Evolutionary conservation across 2,113 vertebrate genomes (phyloP), one percentile per base, ranked within the genome.

Genomic region (Sapajus apella): DNA sequence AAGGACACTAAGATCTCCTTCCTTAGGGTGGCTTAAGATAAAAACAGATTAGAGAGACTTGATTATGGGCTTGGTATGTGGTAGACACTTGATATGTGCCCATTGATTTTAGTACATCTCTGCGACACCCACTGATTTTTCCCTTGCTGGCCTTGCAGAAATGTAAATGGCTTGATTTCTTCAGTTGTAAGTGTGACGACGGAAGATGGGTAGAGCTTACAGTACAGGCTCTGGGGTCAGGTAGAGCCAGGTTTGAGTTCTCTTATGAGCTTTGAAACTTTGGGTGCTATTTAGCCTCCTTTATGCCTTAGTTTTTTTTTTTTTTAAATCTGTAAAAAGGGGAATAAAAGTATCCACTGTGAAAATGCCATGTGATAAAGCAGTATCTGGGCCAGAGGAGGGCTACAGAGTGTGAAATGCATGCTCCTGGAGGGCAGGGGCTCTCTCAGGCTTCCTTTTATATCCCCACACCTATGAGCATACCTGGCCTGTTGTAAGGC

Each of bases 111-210:
- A 88, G 47, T 13, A 45, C 8, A 30, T 47, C 23, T 70, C 6
- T 72, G 8, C 35, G 40, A 43, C 21, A 87, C 40, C 70, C 77
- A 1, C 0, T 43, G 23, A 55, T 47, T 95, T 83, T n/a, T 93
- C 35, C n/a, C 35, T 90, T 96, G 92, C 86, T 92, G 1, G 56
- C 64, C 3, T 43, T 95, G 80, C 61, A 84, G 79, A 96, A 96
- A 45, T 55, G 45, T 61, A 85, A 97, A 80, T 45, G 23, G 43
- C 66, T 75, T 94, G 21, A 47, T 81, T 97, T 95, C 23, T 90
- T n/a, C 58, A 90, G 16, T 32, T 8, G 4, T 73, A 79, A 87
- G 37, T 72, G 16, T 43, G 10, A 16, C 8, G 16, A 81, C 35
- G 45, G 40, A 80, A 87, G 64, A 88, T 50, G 8, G 8, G n/a